Conservation (phyloP, 2,113 vertebrate species). For the Catharus fuscescens region DNA sequence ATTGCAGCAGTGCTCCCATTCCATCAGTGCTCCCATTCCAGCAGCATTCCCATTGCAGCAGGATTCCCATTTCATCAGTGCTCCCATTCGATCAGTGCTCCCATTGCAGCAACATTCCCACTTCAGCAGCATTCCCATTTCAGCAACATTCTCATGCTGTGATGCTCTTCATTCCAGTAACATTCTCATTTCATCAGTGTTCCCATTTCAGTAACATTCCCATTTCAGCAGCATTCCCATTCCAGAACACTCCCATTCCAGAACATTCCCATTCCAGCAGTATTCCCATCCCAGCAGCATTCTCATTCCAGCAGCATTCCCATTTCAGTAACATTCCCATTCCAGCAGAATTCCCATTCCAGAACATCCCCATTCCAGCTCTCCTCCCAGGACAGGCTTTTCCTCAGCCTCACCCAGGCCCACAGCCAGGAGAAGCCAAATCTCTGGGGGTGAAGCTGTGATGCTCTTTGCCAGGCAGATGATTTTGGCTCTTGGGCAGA, state of each 20-base stretch:
- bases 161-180: background rate
- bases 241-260: background rate
- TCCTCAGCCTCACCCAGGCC: background rate
- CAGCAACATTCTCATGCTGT: background rate
- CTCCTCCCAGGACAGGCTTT: background rate
- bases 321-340: rapidly evolving
- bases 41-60: background rate
- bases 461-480: background rate
- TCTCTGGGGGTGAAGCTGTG: background rate
- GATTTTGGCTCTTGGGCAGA: background rate
- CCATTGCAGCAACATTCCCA: background rate
- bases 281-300: rapidly evolving
- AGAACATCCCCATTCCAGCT: background rate
- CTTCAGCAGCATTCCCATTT: rapidly evolving
- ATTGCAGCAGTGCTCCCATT: too few relatives aligned
- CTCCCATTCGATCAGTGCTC: too few relatives aligned
- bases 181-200: background rate
- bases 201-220: background rate
- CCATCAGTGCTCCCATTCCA: rapidly evolving
- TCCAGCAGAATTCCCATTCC: rapidly evolving
- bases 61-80: rapidly evolving
- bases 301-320: too few relatives aligned
- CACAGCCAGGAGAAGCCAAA: background rate
- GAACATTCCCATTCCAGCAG: rapidly evolving
- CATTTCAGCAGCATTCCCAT: rapidly evolving